phyloP scores from a whole-genome alignment of 92 coral and sea anemone species.

The Montipora capitata region DNA sequence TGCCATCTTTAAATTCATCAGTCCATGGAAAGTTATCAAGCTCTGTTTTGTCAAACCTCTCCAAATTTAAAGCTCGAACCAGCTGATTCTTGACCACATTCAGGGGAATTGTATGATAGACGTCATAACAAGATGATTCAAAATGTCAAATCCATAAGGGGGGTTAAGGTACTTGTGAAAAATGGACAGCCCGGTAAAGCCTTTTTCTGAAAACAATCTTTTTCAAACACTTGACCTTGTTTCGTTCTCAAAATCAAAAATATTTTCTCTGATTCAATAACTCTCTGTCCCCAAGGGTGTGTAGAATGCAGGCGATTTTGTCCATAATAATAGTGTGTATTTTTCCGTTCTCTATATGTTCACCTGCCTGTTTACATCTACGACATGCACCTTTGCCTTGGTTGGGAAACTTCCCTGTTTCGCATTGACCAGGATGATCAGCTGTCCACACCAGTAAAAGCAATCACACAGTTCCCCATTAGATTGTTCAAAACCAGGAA shows the following conservation, averaged over 20 bases:
- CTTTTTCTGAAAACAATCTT: slow-evolving; percentile 66
- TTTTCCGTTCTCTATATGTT: slow-evolving; percentile 47
- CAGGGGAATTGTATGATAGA: slow-evolving; percentile 71
- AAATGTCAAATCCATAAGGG: slow-evolving; percentile 76
- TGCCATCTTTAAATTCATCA: too few species aligned
- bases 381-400: slow-evolving; percentile 81
- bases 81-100: slow-evolving; percentile 79
- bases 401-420: slow-evolving; percentile 79
- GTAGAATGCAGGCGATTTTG: slow-evolving; percentile 70
- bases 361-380: slow-evolving; percentile 70
- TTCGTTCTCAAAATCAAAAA: slow-evolving; percentile 75
- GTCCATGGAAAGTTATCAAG: slow-evolving; percentile 84
- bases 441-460: slow-evolving; percentile 74
- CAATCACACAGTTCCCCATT: slow-evolving; percentile 35
- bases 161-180: slow-evolving; percentile 76
- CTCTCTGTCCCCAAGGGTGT: slow-evolving; percentile 64
- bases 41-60: slow-evolving; percentile 39
- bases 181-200: slow-evolving; percentile 75
- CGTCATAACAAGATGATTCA: slow-evolving; percentile 77
- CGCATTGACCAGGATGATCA: slow-evolving; percentile 85
- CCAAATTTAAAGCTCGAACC: slow-evolving; percentile 38
- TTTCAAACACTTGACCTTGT: slow-evolving; percentile 65
- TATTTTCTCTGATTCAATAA: slow-evolving; percentile 31
- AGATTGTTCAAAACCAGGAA: slow-evolving; percentile 36
- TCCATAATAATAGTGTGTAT: slow-evolving; percentile 79